Percentiles rank a stretch among this genome's conserved stretches.
Evolutionary conservation across 2,113 vertebrate species (phyloP).

Genomic region (Pampusana beccarii): DNA sequence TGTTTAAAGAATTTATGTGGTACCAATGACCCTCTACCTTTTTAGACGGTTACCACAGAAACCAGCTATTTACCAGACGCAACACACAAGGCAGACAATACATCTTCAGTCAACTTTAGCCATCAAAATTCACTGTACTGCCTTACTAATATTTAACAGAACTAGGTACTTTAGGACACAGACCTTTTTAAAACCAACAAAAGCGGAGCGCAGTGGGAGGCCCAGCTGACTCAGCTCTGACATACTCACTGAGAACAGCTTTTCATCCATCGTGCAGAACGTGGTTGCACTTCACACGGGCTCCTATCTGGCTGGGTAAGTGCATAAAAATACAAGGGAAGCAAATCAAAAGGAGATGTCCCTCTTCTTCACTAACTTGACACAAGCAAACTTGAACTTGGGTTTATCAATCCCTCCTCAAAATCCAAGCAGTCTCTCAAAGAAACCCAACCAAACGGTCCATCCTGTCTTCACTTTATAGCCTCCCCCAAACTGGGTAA

Average conservation of each 20-base stretch:
- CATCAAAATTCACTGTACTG: slow-evolving; percentile 6
- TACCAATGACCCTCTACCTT: slow-evolving; percentile 62
- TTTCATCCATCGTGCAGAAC: neutral
- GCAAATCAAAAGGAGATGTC: neutral
- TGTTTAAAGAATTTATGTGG: slow-evolving; percentile 64
- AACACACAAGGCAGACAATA: slow-evolving; percentile 44
- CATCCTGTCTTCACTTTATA: neutral
- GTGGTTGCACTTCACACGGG: neutral
- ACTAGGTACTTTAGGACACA: neutral
- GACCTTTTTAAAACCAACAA: neutral
- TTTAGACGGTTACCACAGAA: slow-evolving; percentile 56
- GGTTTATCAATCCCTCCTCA: neutral
- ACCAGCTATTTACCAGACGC: slow-evolving; percentile 64
- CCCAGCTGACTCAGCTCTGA: slow-evolving; percentile 29
- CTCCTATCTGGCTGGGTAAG: neutral
- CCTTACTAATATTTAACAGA: slow-evolving; percentile 55
- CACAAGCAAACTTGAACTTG: neutral
- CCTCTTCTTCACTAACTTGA: neutral
- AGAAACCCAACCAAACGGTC: neutral
- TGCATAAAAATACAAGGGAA: neutral
- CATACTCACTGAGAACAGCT: neutral
- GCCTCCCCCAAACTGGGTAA: neutral
- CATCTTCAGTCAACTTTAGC: slow-evolving; percentile 27
- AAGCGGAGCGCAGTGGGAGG: neutral
- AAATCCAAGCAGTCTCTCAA: neutral